Evolutionary conservation across 2,797 vertebrate genomes (phyloP).

Genomic region (Thripadectes ignobilis): DNA sequence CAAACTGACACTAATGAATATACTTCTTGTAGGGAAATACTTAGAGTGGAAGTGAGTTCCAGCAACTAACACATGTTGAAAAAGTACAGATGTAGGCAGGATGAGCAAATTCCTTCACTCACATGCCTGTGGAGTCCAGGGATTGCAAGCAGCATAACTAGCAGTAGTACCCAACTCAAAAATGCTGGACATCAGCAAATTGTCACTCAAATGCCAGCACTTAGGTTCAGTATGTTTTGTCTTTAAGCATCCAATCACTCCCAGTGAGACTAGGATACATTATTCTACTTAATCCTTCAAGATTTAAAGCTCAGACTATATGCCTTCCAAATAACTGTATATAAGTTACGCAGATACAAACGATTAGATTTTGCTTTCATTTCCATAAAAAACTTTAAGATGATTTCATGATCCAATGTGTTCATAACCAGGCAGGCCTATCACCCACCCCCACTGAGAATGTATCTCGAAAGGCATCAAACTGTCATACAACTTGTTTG

Average conservation of each 20-base stretch:
- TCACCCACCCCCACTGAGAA: not conserved
- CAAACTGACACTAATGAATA: not conserved
- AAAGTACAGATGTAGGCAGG: not conserved
- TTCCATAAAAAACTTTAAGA: not conserved
- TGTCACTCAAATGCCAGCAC: not conserved
- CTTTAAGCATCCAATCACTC: not conserved
- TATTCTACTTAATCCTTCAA: not conserved
- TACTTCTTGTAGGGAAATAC: not conserved
- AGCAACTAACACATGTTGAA: not conserved
- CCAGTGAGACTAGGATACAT: not conserved
- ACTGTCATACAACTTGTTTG: not conserved
- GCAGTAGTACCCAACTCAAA: not conserved
- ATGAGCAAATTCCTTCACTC: not conserved
- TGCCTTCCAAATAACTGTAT: not conserved
- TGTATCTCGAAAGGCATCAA: not conserved
- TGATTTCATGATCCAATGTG: not conserved
- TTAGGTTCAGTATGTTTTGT: not conserved
- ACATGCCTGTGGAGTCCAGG: not conserved
- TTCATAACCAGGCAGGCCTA: not conserved
- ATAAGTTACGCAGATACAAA: not conserved
- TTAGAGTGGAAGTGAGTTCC: not conserved
- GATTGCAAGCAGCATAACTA: not conserved
- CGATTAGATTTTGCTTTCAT: not conserved
- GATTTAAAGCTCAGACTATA: not conserved
- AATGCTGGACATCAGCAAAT: not conserved